phyloP scores from a whole-genome alignment of 1,140 invertebrate genomes.

The Augochlora pura region DNA sequence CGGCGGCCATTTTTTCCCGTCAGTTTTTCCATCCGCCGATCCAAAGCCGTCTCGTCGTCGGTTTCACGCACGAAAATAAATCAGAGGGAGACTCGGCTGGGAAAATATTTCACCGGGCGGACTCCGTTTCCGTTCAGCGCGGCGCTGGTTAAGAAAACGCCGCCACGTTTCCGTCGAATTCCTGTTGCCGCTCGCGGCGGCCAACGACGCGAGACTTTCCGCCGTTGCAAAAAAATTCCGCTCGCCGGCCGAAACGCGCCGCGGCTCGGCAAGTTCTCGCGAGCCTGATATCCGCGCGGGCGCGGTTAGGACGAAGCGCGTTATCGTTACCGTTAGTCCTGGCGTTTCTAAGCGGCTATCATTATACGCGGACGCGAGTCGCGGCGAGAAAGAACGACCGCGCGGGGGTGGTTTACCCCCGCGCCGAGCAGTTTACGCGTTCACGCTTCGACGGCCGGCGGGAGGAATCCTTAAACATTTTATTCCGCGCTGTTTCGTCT shows the following conservation, averaged over 20 bases:
- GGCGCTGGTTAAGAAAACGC: background rate
- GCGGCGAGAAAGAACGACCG: background rate
- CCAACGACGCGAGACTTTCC: conserved; percentile 13
- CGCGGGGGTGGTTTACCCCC: background rate
- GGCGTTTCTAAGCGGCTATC: conserved; percentile 15
- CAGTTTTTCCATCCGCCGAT: too few relatives aligned
- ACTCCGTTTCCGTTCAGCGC: too few relatives aligned
- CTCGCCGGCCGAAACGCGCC: conserved; percentile 3
- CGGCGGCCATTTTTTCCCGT: too few relatives aligned
- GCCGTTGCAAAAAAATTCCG: conserved; percentile 17
- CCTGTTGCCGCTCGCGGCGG: background rate
- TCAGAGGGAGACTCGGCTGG: too few relatives aligned
- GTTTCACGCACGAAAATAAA: too few relatives aligned
- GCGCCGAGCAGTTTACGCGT: background rate
- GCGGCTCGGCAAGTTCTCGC: conserved; percentile 17
- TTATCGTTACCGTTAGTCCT: conserved; percentile 42
- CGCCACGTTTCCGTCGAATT: conserved; percentile 2
- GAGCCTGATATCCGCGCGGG: conserved; percentile 37
- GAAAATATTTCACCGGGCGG: too few relatives aligned
- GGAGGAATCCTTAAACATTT: too few relatives aligned
- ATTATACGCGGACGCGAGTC: conserved; percentile 14
- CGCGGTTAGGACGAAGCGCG: conserved; percentile 25
- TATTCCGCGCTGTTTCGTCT: too few relatives aligned
- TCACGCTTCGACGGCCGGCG: background rate
- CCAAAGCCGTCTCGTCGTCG: too few relatives aligned